Percentiles rank a stretch among this genome's conserved stretches.
These are phyloP conservation scores for Cabera pusaria DNA, from an alignment of 2,888 invertebrate species.

Conservation along the genomic window DNA sequence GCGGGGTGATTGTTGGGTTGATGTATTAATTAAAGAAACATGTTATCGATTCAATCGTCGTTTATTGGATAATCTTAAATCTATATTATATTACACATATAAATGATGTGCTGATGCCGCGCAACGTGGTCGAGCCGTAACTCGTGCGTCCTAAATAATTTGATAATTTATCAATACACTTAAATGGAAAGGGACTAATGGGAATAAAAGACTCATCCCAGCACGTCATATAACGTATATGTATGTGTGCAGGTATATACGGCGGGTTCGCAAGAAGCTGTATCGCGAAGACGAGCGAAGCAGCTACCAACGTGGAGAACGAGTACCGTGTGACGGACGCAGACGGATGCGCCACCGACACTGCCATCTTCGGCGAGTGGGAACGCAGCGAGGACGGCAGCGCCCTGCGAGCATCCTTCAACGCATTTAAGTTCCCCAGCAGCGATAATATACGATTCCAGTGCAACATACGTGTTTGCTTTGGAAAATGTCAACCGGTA, in stretches of 20 bases:
- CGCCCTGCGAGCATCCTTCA: constrained; percentile 93
- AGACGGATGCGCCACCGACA: constrained; percentile 96
- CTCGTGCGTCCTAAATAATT: too few species aligned
- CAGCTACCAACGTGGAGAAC: constrained; percentile 89
- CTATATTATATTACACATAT: too few species aligned
- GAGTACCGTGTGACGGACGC: constrained; percentile 97
- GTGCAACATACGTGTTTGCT: constrained; percentile 97
- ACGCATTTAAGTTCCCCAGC: constrained; percentile 97
- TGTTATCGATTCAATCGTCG: too few species aligned
- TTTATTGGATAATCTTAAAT: too few species aligned
- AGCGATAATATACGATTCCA: constrained; percentile 97
- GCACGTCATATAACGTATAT: too few species aligned
- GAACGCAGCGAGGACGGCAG: constrained; percentile 93
- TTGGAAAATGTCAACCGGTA: constrained; percentile 97
- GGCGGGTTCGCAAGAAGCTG: constrained; percentile 97
- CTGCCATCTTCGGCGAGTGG: constrained; percentile 97
- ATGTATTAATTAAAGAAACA: too few species aligned
- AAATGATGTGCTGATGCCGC: too few species aligned
- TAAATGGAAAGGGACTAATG: too few species aligned
- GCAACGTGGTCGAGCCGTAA: too few species aligned
- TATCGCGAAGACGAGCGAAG: constrained; percentile 95
- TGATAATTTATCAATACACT: too few species aligned
- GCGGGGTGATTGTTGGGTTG: too few species aligned
- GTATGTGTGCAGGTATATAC: constrained; percentile 87
- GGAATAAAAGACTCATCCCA: too few species aligned